Evolutionary conservation across 2,888 invertebrate genomes (phyloP).

Genomic region (Chrysolina oricalcia): DNA sequence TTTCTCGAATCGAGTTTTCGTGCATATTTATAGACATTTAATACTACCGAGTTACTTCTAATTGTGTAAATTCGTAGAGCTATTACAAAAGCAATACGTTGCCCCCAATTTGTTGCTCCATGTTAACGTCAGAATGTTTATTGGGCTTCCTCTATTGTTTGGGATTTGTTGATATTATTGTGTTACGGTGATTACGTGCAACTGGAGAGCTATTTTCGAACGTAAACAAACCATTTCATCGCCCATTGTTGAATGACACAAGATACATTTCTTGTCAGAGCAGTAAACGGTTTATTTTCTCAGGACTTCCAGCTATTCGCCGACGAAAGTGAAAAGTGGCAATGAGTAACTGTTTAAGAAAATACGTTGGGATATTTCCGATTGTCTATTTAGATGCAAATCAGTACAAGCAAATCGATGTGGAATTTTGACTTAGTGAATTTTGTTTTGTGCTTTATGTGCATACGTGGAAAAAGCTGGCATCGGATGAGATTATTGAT

Average conservation of each 20-base stretch:
- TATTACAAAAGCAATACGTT: constrained; percentile 12
- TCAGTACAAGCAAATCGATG: too few species aligned
- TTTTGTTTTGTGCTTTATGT: too few species aligned
- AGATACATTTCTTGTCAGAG: constrained; percentile 27
- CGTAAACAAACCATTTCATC: constrained; percentile 36
- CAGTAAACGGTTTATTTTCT: constrained; percentile 1
- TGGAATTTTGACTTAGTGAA: too few species aligned
- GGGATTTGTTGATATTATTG: constrained; percentile 39
- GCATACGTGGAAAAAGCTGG: too few species aligned
- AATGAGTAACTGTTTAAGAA: neutral
- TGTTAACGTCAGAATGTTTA: constrained; percentile 33
- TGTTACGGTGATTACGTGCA: constrained; percentile 38
- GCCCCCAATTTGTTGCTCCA: constrained; percentile 24
- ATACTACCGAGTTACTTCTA: neutral
- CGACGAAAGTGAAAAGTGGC: neutral
- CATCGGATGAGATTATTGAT: too few species aligned
- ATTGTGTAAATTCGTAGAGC: constrained; percentile 3
- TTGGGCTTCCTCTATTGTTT: constrained; percentile 38
- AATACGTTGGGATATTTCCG: neutral
- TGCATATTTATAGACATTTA: neutral
- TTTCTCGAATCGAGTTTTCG: too few species aligned
- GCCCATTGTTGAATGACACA: constrained; percentile 34
- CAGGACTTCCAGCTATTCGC: neutral
- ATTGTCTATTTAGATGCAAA: too few species aligned
- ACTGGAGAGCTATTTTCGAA: constrained; percentile 40